Percentiles rank a stretch among this genome's conserved stretches.
These are phyloP conservation scores for Oppia nitens DNA, from an alignment of 1,140 invertebrate species.

Conservation along the genomic window DNA sequence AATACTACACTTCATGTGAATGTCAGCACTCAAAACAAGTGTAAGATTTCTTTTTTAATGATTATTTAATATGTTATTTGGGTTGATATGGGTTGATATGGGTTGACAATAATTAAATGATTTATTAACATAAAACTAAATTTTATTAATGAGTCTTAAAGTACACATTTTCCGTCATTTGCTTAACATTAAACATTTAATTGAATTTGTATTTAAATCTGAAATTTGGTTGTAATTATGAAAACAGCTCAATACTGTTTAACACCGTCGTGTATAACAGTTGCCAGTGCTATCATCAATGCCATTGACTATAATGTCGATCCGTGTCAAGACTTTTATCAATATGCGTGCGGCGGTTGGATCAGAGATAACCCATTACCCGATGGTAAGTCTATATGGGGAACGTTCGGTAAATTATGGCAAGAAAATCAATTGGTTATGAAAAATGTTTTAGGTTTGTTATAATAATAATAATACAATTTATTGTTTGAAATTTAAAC, in stretches of 20 bases:
- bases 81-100: background rate
- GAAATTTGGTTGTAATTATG: background rate
- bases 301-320: constrained; percentile 58
- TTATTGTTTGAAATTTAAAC: constrained; percentile 8
- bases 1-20: constrained; percentile 18
- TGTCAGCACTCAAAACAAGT: constrained; percentile 17
- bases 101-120: background rate
- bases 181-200: too few species aligned
- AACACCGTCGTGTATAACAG: constrained; percentile 63
- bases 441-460: constrained; percentile 56
- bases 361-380: constrained; percentile 77
- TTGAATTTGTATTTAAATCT: too few species aligned
- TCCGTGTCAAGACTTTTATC: constrained; percentile 89
- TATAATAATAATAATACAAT: background rate
- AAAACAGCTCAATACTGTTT: constrained; percentile 44
- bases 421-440: constrained; percentile 82
- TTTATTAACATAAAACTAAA: background rate
- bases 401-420: constrained; percentile 82
- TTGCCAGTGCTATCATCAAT: constrained; percentile 62
- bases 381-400: constrained; percentile 72
- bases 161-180: too few species aligned
- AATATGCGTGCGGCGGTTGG: constrained; percentile 85
- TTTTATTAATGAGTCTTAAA: too few species aligned
- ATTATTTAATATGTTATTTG: background rate
- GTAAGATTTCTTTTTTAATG: background rate